phyloP scores from a whole-genome alignment of 2,888 invertebrate species.

The Kryphioiulus occultus region DNA sequence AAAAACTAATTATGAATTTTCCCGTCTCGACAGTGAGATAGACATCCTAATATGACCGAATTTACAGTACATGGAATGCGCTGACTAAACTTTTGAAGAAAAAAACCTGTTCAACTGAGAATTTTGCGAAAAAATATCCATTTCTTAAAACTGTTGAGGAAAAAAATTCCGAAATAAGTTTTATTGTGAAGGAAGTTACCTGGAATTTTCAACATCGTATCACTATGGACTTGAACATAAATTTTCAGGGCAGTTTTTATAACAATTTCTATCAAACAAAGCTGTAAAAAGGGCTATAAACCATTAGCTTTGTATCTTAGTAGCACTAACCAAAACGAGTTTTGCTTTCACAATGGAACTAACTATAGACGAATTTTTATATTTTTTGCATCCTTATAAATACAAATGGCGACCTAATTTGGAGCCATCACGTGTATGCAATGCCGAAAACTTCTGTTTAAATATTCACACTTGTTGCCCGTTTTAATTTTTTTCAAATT shows the following conservation, averaged over 20 bases:
- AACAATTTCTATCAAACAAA: slow-evolving; percentile 1
- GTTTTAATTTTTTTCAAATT: neutral
- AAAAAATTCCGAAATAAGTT: neutral
- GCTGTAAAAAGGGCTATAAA: neutral
- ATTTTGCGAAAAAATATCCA: neutral
- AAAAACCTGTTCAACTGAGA: neutral
- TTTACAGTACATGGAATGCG: neutral
- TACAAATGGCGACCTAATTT: neutral
- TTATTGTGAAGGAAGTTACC: slow-evolving; percentile 2
- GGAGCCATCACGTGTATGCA: neutral
- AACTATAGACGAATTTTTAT: neutral
- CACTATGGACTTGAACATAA: neutral
- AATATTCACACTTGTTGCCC: neutral
- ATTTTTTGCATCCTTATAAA: neutral
- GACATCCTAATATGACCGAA: neutral
- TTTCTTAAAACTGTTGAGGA: neutral
- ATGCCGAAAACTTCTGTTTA: neutral
- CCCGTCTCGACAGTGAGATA: neutral
- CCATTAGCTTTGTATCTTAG: neutral
- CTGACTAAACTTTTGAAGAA: neutral
- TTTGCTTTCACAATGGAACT: neutral
- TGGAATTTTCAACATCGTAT: neutral
- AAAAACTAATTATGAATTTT: neutral
- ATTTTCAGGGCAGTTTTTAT: neutral
- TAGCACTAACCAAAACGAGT: neutral